Conservation (phyloP, 1,140 invertebrate genomes). For the Conus betulinus region DNA sequence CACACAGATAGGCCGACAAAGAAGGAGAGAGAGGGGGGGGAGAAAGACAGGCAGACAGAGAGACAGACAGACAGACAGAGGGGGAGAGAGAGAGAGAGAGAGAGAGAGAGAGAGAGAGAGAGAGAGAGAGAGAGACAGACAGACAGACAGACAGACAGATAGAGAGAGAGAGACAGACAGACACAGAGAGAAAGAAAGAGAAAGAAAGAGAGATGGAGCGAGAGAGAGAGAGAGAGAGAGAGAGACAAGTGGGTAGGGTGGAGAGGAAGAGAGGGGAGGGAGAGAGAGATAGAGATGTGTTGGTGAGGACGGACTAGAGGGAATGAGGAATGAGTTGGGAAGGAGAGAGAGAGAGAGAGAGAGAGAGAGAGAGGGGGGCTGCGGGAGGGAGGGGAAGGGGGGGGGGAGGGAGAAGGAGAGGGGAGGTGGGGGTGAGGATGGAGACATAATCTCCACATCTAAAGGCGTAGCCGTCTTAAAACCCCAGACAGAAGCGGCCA, state of each 20-base stretch:
- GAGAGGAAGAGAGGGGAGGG: too few species aligned
- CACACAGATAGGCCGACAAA: background rate
- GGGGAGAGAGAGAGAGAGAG: slow-evolving; percentile 3
- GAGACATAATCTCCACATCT: too few species aligned
- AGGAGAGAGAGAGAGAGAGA: slow-evolving; percentile 22
- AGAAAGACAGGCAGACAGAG: too few species aligned
- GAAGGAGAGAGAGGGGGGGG: background rate
- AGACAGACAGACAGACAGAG: too few species aligned
- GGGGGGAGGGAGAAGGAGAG: background rate
- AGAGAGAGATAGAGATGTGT: too few species aligned
- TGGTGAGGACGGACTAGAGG: too few species aligned
- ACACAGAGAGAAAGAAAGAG: background rate
- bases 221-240: too few species aligned
- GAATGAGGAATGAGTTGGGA: too few species aligned
- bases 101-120: slow-evolving; percentile 24
- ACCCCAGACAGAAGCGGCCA: too few species aligned
- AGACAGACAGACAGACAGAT: background rate
- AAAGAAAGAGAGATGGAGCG: too few species aligned
- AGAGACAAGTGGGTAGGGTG: too few species aligned
- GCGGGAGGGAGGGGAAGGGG: background rate
- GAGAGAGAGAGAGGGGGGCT: background rate
- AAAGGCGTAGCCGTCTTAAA: too few species aligned
- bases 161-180: background rate
- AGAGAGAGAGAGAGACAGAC: slow-evolving; percentile 14
- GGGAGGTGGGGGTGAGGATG: background rate